Evolutionary conservation across 1,140 invertebrate genomes (phyloP).

Genomic region (Mamestra configurata): DNA sequence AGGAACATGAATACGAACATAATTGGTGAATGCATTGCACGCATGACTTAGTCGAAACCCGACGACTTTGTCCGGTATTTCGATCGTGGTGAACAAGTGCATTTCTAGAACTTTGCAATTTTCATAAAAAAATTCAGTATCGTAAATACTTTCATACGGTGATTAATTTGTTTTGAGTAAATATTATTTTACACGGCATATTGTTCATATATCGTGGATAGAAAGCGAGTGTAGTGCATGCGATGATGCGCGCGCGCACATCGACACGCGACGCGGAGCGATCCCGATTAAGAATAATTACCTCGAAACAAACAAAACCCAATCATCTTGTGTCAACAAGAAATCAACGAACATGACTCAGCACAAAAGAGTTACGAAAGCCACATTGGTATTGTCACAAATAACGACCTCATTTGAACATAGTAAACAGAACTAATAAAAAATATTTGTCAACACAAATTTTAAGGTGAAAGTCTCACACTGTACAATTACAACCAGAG

Average conservation of each 20-base stretch:
- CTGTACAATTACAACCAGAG: background rate
- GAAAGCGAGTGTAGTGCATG: constrained; percentile 40
- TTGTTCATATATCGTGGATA: constrained; percentile 13
- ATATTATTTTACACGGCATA: constrained; percentile 18
- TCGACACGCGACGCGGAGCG: constrained; percentile 33
- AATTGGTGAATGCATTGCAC: constrained; percentile 22
- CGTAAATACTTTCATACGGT: constrained; percentile 10
- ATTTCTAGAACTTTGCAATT: background rate
- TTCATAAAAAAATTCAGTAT: constrained; percentile 10
- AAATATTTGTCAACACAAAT: constrained; percentile 7
- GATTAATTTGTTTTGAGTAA: constrained; percentile 8
- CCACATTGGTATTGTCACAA: background rate
- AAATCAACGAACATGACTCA: constrained; percentile 1
- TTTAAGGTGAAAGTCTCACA: constrained; percentile 12
- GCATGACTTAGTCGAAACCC: constrained; percentile 41
- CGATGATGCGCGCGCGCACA: constrained; percentile 11
- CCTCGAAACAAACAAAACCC: constrained; percentile 28
- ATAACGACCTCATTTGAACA: constrained; percentile 12
- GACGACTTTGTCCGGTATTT: constrained; percentile 27
- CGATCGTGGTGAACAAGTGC: constrained; percentile 7
- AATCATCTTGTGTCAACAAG: constrained; percentile 15
- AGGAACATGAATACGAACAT: constrained; percentile 7
- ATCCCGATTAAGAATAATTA: constrained; percentile 47
- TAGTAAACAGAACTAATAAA: background rate
- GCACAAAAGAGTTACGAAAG: constrained; percentile 31